Conservation (phyloP, 2,888 invertebrate species). For the Suillia variegata region DNA sequence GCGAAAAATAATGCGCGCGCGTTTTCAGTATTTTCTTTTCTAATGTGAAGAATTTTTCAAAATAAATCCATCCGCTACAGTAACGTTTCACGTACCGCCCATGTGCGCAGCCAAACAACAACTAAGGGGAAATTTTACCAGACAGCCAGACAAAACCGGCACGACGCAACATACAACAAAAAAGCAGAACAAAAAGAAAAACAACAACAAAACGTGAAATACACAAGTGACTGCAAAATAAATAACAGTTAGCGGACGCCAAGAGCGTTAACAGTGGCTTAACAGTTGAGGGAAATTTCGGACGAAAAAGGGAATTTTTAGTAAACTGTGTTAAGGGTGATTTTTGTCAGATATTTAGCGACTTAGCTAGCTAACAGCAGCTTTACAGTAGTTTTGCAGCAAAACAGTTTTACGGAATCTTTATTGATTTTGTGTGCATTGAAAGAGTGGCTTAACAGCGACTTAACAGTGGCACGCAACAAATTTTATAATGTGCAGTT, state of each 20-base stretch:
- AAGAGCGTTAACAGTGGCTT: background rate
- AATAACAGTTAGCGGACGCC: no score
- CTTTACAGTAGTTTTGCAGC: background rate
- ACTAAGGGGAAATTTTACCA: conserved; percentile 28
- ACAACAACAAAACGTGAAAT: conserved; percentile 1
- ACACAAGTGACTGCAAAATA: conserved; percentile 3
- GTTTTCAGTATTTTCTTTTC: background rate
- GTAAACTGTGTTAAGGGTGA: no score
- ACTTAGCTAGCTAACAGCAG: background rate
- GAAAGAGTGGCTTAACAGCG: no score
- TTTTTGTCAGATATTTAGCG: no score
- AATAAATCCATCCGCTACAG: background rate
- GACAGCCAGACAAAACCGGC: conserved; percentile 12
- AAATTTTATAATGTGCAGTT: no score
- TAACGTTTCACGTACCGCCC: background rate
- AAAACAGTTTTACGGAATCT: no score
- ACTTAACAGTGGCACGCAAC: background rate
- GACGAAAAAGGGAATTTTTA: background rate
- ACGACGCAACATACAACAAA: no score
- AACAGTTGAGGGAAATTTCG: background rate
- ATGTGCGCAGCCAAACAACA: conserved; percentile 22
- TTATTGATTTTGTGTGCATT: no score
- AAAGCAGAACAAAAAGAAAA: background rate
- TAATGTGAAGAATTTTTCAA: background rate
- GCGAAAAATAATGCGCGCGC: background rate